Percentiles rank a stretch among this genome's conserved stretches.
phyloP scores from a whole-genome alignment of 2,888 invertebrate genomes.

The Maniola hyperantus region DNA sequence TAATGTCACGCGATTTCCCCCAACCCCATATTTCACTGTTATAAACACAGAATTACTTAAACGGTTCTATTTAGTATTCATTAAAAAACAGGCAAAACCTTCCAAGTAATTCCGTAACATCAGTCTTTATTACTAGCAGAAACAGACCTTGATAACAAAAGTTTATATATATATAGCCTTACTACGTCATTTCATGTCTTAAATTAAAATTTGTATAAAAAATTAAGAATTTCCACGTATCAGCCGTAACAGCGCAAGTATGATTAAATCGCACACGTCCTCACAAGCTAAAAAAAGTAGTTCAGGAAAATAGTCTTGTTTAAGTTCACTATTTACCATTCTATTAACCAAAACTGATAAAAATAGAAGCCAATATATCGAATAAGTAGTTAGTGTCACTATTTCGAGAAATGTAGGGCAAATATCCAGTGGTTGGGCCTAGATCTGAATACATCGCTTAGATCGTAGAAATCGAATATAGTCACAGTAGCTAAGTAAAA shows the following conservation, averaged over 20 bases:
- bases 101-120: no score
- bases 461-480: no score
- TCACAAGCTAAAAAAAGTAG: no score
- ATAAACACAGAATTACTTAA: constrained; percentile 25
- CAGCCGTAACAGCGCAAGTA: no score
- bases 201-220: neutral
- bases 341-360: no score
- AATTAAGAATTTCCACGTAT: no score
- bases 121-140: neutral
- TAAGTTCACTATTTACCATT: no score
- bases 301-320: no score
- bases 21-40: constrained; percentile 39
- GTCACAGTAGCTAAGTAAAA: no score
- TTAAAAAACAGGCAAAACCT: constrained; percentile 13
- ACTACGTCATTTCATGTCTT: no score
- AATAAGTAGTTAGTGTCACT: neutral
- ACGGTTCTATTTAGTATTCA: constrained; percentile 26
- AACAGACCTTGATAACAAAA: neutral
- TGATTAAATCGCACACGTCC: no score
- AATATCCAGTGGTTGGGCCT: neutral
- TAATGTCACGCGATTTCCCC: constrained; percentile 55
- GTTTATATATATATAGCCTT: no score
- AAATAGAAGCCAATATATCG: neutral
- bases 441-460: neutral
- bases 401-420: constrained; percentile 11